These are phyloP conservation scores for Struthidea cinerea DNA, from an alignment of 2,113 vertebrate species.

Conservation along the genomic window DNA sequence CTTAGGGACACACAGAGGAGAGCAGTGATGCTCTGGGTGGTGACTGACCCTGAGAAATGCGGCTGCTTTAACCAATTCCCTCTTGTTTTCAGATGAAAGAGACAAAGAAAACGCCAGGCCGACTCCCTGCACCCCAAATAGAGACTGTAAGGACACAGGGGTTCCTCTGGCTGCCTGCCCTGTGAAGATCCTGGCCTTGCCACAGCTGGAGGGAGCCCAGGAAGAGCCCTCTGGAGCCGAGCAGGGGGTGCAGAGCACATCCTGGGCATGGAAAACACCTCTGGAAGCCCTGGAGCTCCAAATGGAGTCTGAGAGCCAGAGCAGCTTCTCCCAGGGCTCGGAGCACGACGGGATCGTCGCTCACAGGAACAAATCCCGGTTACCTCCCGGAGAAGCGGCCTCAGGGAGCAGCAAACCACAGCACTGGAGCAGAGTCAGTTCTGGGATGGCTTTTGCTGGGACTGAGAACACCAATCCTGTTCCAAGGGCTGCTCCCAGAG, in stretches of 20 bases:
- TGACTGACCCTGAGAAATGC: accelerated
- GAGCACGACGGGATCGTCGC: background rate
- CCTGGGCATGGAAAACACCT: background rate
- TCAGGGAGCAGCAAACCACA: background rate
- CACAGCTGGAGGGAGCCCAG: background rate
- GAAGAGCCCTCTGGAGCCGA: accelerated
- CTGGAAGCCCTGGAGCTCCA: accelerated
- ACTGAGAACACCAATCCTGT: background rate
- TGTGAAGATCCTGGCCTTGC: background rate
- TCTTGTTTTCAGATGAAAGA: constrained; percentile 41
- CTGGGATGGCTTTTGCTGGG: background rate
- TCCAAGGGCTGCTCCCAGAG: accelerated
- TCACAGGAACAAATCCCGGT: accelerated
- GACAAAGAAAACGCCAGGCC: constrained; percentile 10
- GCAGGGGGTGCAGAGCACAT: background rate
- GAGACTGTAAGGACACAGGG: background rate
- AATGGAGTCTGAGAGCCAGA: accelerated
- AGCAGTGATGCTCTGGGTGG: background rate
- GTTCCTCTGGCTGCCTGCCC: background rate
- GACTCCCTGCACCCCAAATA: background rate
- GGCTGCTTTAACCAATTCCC: background rate
- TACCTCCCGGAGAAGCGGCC: background rate
- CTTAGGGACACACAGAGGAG: accelerated
- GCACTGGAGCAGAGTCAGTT: accelerated
- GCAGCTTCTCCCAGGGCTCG: background rate